phyloP scores from a whole-genome alignment of 2,113 vertebrate species.

The Caloenas nicobarica region DNA sequence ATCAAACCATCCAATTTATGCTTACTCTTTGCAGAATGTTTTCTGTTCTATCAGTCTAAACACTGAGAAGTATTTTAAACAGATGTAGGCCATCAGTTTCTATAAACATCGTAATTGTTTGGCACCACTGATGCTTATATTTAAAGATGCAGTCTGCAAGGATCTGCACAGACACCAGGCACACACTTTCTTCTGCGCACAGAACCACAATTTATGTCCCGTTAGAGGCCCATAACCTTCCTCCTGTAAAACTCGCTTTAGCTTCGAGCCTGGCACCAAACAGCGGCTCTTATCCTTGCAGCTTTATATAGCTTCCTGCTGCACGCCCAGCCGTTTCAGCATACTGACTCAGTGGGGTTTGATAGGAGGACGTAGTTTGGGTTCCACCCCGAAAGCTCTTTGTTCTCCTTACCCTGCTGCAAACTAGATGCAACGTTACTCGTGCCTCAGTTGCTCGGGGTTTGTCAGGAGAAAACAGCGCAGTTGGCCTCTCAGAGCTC shows the following conservation, averaged over 20 bases:
- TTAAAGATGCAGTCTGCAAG: constrained; percentile 65
- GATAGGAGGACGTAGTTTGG: constrained; percentile 27
- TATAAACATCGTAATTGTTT: constrained; percentile 78
- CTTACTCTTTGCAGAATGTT: constrained; percentile 71
- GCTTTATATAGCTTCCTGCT: background rate
- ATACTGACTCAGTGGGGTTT: background rate
- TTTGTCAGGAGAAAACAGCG: background rate
- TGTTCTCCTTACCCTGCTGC: background rate
- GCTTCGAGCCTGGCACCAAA: constrained; percentile 34
- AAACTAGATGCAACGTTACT: background rate
- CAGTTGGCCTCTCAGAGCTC: background rate
- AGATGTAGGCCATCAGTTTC: constrained; percentile 76
- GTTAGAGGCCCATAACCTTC: background rate
- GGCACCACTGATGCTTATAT: constrained; percentile 71
- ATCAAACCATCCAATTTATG: constrained; percentile 44
- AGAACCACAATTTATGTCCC: constrained; percentile 4
- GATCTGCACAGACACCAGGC: constrained; percentile 52
- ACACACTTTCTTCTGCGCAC: background rate
- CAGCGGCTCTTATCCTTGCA: background rate
- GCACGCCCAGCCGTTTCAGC: background rate
- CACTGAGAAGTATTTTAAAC: constrained; percentile 69
- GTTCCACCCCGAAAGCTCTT: background rate
- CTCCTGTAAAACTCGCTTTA: background rate
- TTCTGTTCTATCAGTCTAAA: constrained; percentile 75
- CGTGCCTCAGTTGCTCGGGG: background rate